Conservation (phyloP, 2,797 vertebrate species). For the Sebastiscus albofasciatus region DNA sequence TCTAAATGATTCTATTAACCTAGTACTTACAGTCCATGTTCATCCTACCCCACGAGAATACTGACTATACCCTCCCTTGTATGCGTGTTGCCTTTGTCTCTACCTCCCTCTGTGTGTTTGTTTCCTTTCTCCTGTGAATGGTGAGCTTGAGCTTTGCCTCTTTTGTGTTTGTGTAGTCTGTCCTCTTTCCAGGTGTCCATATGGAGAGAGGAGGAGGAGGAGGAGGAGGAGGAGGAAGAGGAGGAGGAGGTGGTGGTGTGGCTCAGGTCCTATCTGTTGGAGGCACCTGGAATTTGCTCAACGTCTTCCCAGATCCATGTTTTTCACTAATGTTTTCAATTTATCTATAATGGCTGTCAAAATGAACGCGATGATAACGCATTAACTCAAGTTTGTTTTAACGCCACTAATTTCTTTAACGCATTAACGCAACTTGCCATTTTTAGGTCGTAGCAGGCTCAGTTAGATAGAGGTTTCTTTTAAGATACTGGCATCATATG, state of each 20-base stretch:
- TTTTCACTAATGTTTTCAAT: no score
- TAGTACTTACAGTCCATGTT: not conserved
- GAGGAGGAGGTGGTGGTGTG: not conserved
- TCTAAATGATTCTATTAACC: not conserved
- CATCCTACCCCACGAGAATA: not conserved
- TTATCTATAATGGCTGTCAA: no score
- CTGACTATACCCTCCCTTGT: not conserved
- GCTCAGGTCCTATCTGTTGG: not conserved
- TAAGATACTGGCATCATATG: no score
- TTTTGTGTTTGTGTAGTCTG: not conserved
- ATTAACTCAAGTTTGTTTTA: no score
- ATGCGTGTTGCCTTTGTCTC: no score
- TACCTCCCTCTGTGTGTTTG: not conserved
- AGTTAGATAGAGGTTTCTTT: no score
- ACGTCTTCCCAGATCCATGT: not conserved
- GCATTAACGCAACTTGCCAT: no score
- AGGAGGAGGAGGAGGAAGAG: not conserved
- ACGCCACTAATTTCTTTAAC: no score
- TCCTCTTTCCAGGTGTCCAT: not conserved
- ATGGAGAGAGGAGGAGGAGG: not conserved
- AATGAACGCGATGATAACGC: no score
- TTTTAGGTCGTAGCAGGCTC: no score
- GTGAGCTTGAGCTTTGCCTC: not conserved
- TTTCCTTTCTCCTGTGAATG: not conserved
- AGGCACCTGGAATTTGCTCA: not conserved